These are phyloP conservation scores for Rotaria socialis DNA, from an alignment of 2,888 invertebrate species.

Conservation along the genomic window DNA sequence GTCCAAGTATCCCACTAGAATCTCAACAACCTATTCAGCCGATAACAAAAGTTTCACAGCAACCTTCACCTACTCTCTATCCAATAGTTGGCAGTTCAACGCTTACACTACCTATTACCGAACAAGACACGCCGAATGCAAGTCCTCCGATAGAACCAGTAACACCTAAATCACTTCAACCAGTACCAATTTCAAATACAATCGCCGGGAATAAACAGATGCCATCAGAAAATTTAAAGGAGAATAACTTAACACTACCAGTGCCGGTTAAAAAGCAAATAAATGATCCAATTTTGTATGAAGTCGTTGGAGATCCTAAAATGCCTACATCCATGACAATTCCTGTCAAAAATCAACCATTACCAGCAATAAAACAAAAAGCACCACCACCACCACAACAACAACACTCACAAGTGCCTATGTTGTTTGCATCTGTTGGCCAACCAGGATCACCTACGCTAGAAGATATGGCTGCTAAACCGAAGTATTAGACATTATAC, in stretches of 20 bases:
- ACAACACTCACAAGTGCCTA: background rate
- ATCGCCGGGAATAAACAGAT: background rate
- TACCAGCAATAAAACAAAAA: background rate
- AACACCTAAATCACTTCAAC: background rate
- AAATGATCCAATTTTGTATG: background rate
- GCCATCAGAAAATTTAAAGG: background rate
- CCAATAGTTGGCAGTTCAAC: background rate
- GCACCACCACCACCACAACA: background rate
- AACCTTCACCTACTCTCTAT: background rate
- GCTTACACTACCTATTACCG: background rate
- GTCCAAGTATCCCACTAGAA: background rate
- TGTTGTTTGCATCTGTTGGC: background rate
- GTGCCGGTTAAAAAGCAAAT: background rate
- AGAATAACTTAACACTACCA: background rate
- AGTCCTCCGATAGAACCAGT: background rate
- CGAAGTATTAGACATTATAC: background rate
- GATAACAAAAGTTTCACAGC: background rate
- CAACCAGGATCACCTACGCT: background rate
- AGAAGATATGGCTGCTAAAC: background rate
- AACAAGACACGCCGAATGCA: background rate
- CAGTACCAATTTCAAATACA: background rate
- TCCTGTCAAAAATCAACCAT: background rate
- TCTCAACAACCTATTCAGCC: background rate
- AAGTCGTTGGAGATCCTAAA: background rate
- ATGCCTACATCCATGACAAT: background rate